Evolutionary conservation across 2,797 vertebrate species (phyloP).

Genomic region (Hipposideros larvatus): DNA sequence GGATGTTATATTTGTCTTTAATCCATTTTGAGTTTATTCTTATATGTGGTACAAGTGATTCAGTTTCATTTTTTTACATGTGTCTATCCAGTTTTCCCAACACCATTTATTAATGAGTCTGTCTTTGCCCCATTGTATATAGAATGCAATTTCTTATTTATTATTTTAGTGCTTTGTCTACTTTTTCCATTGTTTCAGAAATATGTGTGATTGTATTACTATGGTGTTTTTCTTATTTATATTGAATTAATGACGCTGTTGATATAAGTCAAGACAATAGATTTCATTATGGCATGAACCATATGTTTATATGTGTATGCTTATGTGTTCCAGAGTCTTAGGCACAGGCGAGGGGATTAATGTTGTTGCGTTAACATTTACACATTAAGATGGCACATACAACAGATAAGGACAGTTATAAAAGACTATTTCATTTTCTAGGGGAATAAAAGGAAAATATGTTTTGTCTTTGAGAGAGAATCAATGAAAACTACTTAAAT

Average conservation of each 20-base stretch:
- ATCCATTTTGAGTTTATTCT: too few relatives aligned
- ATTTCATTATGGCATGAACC: background rate
- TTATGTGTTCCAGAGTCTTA: background rate
- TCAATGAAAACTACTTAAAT: slow-evolving; percentile 29
- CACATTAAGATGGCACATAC: background rate
- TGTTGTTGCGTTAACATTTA: background rate
- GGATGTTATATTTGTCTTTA: too few relatives aligned
- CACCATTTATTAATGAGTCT: too few relatives aligned
- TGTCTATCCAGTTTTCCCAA: too few relatives aligned
- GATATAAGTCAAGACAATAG: background rate
- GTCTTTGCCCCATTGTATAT: too few relatives aligned
- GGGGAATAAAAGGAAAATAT: background rate
- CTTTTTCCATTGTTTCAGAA: slow-evolving; percentile 7
- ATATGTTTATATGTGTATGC: background rate
- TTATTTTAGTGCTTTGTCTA: background rate
- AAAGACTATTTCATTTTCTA: slow-evolving; percentile 30
- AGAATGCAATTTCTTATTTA: background rate
- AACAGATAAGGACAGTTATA: background rate
- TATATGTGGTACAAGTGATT: too few relatives aligned
- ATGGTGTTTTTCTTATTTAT: background rate
- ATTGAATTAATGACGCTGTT: background rate
- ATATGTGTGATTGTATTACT: background rate
- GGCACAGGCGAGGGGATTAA: background rate
- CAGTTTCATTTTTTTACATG: too few relatives aligned
- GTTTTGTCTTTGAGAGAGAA: slow-evolving; percentile 21